Percentiles rank a stretch among this genome's conserved stretches.
Evolutionary conservation across 2,113 vertebrate genomes (phyloP).

Genomic region (Euleptes europaea): DNA sequence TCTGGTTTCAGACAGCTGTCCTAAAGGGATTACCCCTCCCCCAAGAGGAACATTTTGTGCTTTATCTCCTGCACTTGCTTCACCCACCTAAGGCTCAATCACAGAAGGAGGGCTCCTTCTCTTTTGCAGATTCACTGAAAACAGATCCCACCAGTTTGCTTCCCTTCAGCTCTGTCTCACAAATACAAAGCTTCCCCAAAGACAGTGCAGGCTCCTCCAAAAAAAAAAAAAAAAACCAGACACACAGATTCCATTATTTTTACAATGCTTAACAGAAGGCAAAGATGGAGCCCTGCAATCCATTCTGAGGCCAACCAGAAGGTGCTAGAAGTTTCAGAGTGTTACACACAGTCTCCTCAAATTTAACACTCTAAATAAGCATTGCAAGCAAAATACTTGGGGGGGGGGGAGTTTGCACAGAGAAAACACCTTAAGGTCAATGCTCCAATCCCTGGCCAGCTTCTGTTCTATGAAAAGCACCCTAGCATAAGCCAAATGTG

Average conservation of each 20-base stretch:
- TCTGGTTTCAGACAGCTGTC: conserved; percentile 83
- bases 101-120: conserved; percentile 66
- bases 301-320: conserved; percentile 44
- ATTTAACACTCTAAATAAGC: neutral
- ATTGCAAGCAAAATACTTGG: conserved; percentile 2
- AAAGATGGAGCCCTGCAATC: conserved; percentile 50
- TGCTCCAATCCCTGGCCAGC: conserved; percentile 29
- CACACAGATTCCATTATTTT: conserved; percentile 49
- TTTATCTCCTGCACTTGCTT: conserved; percentile 77
- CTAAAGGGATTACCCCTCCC: conserved; percentile 82
- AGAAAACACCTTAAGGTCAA: conserved; percentile 26
- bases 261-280: conserved; percentile 34
- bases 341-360: neutral
- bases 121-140: conserved; percentile 54
- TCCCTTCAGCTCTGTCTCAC: conserved; percentile 53
- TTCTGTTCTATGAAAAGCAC: conserved; percentile 22
- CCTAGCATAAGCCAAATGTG: conserved; percentile 52
- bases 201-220: conserved; percentile 58
- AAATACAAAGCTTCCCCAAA: conserved; percentile 40
- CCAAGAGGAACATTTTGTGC: conserved; percentile 76
- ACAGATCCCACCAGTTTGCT: conserved; percentile 51
- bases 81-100: conserved; percentile 70
- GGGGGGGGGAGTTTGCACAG: neutral
- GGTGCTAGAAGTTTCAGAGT: conserved; percentile 34
- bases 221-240: conserved; percentile 41